Conservation (phyloP, 2,113 vertebrate genomes). For the Ceuthmochares aereus region DNA sequence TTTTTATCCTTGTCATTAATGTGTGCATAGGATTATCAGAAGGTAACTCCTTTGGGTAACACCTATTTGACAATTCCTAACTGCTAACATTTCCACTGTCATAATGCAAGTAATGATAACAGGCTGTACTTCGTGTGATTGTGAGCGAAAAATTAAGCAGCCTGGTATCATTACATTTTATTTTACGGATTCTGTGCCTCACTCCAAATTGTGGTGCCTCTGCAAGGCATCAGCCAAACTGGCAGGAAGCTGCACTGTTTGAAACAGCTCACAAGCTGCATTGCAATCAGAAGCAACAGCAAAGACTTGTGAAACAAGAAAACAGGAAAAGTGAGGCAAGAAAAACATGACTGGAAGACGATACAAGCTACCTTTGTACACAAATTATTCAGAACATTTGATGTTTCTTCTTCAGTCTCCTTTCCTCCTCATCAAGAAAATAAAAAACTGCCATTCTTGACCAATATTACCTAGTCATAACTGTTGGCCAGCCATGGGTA, state of each 20-base stretch:
- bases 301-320: neutral
- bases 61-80: neutral
- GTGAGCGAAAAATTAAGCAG: neutral
- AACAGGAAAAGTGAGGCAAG: neutral
- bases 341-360: neutral
- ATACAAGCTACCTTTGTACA: neutral
- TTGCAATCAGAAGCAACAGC: neutral
- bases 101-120: neutral
- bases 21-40: neutral
- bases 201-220: neutral
- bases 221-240: neutral
- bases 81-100: neutral
- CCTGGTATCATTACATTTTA: neutral
- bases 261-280: neutral
- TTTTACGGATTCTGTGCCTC: neutral
- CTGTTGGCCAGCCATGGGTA: neutral
- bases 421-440: slow-evolving; percentile 1
- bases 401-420: neutral
- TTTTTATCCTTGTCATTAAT: neutral
- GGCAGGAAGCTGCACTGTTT: neutral
- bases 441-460: neutral
- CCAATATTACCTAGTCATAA: neutral
- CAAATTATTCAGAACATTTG: neutral
- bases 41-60: neutral
- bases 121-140: neutral